Evolutionary conservation across 1,140 invertebrate species (phyloP).

Genomic region (Lucilia sericata): DNA sequence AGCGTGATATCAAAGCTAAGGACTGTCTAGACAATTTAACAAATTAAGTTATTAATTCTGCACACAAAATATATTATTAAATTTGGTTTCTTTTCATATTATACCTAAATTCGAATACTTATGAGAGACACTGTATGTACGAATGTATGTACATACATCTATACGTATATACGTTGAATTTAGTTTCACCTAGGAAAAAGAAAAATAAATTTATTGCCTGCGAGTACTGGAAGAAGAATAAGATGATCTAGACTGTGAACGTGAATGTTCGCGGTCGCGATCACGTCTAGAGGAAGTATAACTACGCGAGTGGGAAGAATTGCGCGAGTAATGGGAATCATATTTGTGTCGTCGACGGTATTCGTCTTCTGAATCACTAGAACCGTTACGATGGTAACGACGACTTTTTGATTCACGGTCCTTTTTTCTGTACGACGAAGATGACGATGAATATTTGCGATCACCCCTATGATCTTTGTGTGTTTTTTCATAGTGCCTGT

Average conservation of each 20-base stretch:
- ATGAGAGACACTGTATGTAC: no score
- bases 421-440: background rate
- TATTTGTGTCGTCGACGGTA: conserved; percentile 8
- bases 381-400: conserved; percentile 11
- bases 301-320: conserved; percentile 27
- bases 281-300: conserved; percentile 28
- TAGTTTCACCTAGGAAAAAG: background rate
- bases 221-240: conserved; percentile 46
- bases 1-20: no score
- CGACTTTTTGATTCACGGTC: conserved; percentile 19
- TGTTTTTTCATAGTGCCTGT: background rate
- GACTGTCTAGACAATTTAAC: no score
- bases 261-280: conserved; percentile 35
- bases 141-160: no score
- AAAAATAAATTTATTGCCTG: conserved; percentile 21
- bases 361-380: conserved; percentile 37
- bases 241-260: conserved; percentile 43
- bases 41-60: no score
- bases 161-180: background rate
- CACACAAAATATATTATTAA: no score
- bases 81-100: no score
- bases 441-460: background rate
- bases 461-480: background rate
- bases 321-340: conserved; percentile 2
- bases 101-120: no score